Base-by-base conservation (phyloP, 2,888 invertebrate species). In the Tuta absoluta region DNA sequence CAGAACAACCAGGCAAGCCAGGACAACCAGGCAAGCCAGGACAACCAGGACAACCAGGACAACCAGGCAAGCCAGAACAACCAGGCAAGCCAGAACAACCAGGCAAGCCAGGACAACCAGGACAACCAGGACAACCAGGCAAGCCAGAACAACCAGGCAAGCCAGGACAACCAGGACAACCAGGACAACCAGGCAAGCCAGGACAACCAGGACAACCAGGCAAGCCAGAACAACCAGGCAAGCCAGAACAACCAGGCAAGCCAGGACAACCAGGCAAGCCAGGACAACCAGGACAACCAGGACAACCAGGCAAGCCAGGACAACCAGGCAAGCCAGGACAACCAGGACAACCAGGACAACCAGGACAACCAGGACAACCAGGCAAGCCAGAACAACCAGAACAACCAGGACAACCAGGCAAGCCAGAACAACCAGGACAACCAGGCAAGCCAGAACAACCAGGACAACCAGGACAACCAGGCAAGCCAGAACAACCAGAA, bases 361-460 rank as follows among this genome's bases (percentile, higher is more conserved):
- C 23, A 56, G 56, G 56, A n/a, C 10, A 56, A 24, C 24, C 56
- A 56, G 24, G 12, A 24, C 56, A 56, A 14, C 56, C 56, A 56
- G 56, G 21, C 24, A 10, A 56, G 56, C 56, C 56, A 56, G 14
- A 10, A 1, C 56, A 56, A 56, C 56, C 56, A 24, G 56, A 14
- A 24, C 1, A 56, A 3, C 24, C 23, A 23, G n/a, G 23, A 24
- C 24, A 56, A 3, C 56, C 23, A 56, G 56, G 56, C 1, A 3
- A 41, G 14, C 41, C 33, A 33, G 33, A 10, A 33, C 4, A 33
- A 8, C 33, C 33, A 33, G 33, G 33, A 33, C 33, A 33, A 12
- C 12, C 12, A n/a, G 12, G 41, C 1, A 12, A 41, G 14, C 56
- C 56, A 56, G 21, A 10, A 33, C 4, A 33, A 10, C 56, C 56